Percentiles rank a stretch among this genome's conserved stretches.
phyloP scores from a whole-genome alignment of 2,797 vertebrate genomes.

The Myotis planiceps region DNA sequence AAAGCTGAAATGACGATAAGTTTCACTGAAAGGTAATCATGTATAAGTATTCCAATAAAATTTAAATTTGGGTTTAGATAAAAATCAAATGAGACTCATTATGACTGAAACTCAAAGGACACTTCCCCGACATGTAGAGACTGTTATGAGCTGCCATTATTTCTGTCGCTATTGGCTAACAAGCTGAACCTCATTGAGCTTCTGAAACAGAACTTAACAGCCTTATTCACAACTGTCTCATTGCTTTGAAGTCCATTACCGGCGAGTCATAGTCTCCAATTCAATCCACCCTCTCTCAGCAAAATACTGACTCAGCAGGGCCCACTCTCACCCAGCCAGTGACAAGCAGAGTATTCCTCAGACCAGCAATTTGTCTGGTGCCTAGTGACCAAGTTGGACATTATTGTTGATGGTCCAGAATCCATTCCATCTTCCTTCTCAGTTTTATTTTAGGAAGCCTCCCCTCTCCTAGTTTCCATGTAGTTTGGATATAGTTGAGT shows the following conservation, averaged over 20 bases:
- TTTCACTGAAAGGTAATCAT: slow-evolving; percentile 37
- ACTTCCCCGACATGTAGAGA: background rate
- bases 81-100: slow-evolving; percentile 57
- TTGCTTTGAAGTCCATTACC: background rate
- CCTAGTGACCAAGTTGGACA: background rate
- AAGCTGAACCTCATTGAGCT: background rate
- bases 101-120: slow-evolving; percentile 11
- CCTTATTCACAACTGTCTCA: background rate
- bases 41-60: slow-evolving; percentile 40
- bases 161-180: background rate
- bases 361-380: background rate
- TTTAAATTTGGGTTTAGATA: slow-evolving; percentile 39
- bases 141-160: background rate
- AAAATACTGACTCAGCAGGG: background rate
- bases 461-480: background rate
- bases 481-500: background rate
- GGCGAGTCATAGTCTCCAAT: background rate
- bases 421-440: background rate
- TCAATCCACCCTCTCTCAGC: background rate
- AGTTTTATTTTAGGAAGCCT: background rate
- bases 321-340: fast-evolving
- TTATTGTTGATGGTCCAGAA: background rate
- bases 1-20: slow-evolving; percentile 39
- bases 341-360: background rate
- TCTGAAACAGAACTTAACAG: background rate